Percentiles rank a stretch among this genome's conserved stretches.
These are phyloP conservation scores for Hypocryptadius cinnamomeus DNA, from an alignment of 2,113 vertebrate genomes.

Conservation along the genomic window DNA sequence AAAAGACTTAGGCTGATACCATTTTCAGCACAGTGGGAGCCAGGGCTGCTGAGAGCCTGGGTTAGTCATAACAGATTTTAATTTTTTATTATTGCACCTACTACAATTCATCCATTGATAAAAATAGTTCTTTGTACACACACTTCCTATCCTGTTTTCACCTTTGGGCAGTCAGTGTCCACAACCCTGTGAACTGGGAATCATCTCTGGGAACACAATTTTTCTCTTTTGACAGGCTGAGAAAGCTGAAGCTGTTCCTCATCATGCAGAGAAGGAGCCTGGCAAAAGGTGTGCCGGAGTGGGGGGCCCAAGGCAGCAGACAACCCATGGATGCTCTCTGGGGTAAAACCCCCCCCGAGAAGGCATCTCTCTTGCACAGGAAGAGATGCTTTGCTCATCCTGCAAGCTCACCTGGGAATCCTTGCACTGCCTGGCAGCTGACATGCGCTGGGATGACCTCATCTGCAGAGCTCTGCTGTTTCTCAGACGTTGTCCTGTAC, in stretches of 20 bases:
- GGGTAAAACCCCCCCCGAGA: not conserved
- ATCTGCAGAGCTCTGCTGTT: not conserved
- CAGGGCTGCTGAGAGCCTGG: not conserved
- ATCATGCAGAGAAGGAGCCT: not conserved
- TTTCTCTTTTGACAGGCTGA: not conserved
- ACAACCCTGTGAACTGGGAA: not conserved
- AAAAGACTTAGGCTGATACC: not conserved
- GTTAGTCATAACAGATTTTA: not conserved
- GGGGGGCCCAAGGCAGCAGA: fast-evolving
- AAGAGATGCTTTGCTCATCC: not conserved
- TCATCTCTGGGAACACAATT: not conserved
- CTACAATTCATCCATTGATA: not conserved
- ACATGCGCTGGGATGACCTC: not conserved
- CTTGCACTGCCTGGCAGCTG: not conserved
- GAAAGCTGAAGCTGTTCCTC: not conserved
- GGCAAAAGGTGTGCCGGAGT: not conserved
- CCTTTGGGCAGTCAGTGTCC: not conserved
- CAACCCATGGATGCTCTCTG: fast-evolving
- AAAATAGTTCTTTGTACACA: not conserved
- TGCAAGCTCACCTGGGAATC: not conserved
- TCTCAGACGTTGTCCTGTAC: not conserved
- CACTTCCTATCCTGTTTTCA: not conserved
- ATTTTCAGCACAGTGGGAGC: not conserved
- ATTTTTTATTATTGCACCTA: not conserved
- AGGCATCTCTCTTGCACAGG: not conserved